Evolutionary conservation across 2,113 vertebrate genomes (phyloP).

Genomic region (Strigops habroptila): DNA sequence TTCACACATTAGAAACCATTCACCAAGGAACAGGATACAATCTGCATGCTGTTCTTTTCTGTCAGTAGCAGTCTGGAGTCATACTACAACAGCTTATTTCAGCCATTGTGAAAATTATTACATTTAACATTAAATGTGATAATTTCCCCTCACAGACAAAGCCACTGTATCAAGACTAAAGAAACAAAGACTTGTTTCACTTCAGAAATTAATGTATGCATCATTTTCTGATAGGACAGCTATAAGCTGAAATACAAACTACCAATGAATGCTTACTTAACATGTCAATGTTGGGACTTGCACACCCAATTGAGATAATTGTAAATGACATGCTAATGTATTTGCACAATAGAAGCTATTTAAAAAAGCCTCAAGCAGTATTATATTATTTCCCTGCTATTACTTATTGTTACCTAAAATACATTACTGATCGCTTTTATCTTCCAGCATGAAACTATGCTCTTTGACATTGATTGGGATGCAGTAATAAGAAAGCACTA

Average conservation of each 20-base stretch:
- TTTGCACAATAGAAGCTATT: background rate
- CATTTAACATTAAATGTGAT: background rate
- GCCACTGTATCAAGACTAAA: background rate
- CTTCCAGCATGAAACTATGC: background rate
- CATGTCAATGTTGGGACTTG: rapidly evolving
- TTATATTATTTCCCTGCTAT: background rate
- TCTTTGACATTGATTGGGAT: background rate
- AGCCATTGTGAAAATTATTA: background rate
- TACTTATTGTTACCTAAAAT: background rate
- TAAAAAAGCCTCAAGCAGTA: background rate
- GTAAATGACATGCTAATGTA: background rate
- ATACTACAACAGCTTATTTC: background rate
- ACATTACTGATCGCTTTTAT: background rate
- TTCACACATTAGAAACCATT: background rate
- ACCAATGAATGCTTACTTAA: background rate
- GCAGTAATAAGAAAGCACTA: background rate
- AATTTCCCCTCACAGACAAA: background rate
- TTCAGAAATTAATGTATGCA: background rate
- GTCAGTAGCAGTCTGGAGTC: background rate
- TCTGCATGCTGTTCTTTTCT: background rate
- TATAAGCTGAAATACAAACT: background rate
- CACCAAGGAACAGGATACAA: background rate
- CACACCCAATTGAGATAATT: background rate
- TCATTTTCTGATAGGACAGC: background rate
- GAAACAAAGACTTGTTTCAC: background rate